These are phyloP conservation scores for Panonychus citri DNA, from an alignment of 1,140 invertebrate genomes.

Conservation along the genomic window DNA sequence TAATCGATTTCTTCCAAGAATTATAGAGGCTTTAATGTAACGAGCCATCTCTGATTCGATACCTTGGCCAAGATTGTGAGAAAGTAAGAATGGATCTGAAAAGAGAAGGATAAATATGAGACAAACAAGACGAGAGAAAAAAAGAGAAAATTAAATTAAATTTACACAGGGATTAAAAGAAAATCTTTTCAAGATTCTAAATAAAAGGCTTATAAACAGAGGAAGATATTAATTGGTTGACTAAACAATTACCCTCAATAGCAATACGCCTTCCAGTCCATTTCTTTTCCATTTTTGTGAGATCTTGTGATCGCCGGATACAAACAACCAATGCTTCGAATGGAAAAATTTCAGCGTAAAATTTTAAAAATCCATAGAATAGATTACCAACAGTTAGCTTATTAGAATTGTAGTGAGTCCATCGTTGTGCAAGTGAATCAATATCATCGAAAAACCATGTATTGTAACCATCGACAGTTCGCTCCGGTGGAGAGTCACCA, in stretches of 20 bases:
- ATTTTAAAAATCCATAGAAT: constrained; percentile 31
- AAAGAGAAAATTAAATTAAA: background rate
- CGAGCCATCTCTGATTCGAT: constrained; percentile 32
- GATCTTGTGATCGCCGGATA: constrained; percentile 26
- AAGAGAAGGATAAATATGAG: too few relatives aligned
- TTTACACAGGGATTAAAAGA: background rate
- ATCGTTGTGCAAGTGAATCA: constrained; percentile 19
- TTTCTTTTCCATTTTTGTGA: constrained; percentile 31
- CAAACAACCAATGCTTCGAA: constrained; percentile 30
- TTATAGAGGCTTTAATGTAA: constrained; percentile 16
- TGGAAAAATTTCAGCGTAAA: constrained; percentile 33
- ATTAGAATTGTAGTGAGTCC: constrained; percentile 19
- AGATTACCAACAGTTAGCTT: constrained; percentile 27
- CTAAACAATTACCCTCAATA: constrained; percentile 27
- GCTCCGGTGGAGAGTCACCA: background rate
- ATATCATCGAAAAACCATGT: constrained; percentile 24
- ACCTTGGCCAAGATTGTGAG: constrained; percentile 33
- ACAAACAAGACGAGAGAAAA: constrained; percentile 8
- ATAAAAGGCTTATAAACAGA: too few relatives aligned
- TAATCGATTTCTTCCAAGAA: constrained; percentile 25
- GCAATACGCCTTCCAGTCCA: constrained; percentile 33
- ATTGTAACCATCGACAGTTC: constrained; percentile 26
- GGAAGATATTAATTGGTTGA: too few relatives aligned
- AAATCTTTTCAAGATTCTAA: too few relatives aligned
- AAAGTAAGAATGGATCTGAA: constrained; percentile 36